Evolutionary conservation across 2,113 vertebrate genomes (phyloP), one percentile per base, ranked within the genome.

Genomic region (Oreochromis spilurus): DNA sequence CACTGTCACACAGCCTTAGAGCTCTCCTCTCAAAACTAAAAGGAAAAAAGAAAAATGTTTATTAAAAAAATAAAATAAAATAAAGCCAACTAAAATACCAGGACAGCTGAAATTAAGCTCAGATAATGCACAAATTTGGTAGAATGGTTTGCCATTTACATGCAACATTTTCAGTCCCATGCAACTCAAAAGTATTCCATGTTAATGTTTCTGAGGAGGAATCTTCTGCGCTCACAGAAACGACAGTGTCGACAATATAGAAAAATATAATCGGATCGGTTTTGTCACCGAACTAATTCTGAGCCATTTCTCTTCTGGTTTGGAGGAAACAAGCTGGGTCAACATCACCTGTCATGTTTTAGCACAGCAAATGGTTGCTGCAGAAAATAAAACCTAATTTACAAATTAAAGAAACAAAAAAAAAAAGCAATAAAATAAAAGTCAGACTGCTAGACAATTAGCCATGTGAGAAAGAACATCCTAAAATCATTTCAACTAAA

Each of bases 151-250:
- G 88, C 89, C 84, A 90, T 95, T 90, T 94, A 92, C 95, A 96
- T 95, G 96, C 96, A 95, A 94, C 93, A 91, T 93, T 94, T 94
- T 92, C 94, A 92, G 95, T 94, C 93, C 91, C 95, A 96, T 95
- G 95, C 95, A 93, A 89, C 91, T 91, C 43, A 3, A 89, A 65
- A 90, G 38, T 86, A 82, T 88, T 90, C 84, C 93, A 90, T 86
- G 91, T 92, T 83, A 82, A 86, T 79, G 88, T 92, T 54, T 87
- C 81, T 34, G 89, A 86, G 60, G 92, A 91, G 85, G 88, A 89
- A 34, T 31, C 40, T 87, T 89, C 87, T 77, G 93, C 84, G 85
- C 86, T 72, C 88, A 91, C 90, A 88, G 86, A 94, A 89, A 89
- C 65, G 83, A 91, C 91, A 92, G 88, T 89, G 92, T 92, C 82